phyloP scores from a whole-genome alignment of 2,888 invertebrate genomes.

The Gortyna flavago region DNA sequence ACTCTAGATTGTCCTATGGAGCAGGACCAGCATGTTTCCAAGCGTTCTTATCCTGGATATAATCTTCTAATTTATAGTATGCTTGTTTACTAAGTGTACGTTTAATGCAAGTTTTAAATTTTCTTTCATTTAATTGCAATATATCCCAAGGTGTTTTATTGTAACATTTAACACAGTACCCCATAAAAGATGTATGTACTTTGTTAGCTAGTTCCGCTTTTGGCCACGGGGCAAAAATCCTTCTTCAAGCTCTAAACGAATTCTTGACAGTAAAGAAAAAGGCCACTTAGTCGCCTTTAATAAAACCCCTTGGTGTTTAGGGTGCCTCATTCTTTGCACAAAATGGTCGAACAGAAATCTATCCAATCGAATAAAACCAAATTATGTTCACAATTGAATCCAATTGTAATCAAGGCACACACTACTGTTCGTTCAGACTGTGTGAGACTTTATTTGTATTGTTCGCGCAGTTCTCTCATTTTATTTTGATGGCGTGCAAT shows the following conservation, averaged over 20 bases:
- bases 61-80: too few relatives aligned
- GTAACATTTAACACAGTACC: too few relatives aligned
- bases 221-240: not conserved
- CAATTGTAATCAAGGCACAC: constrained; percentile 28
- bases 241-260: not conserved
- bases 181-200: too few relatives aligned
- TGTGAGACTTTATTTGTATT: constrained; percentile 41
- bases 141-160: too few relatives aligned
- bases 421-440: constrained; percentile 16
- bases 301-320: not conserved
- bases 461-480: constrained; percentile 22
- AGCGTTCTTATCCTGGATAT: too few relatives aligned
- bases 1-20: too few relatives aligned
- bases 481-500: constrained; percentile 49
- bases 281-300: not conserved
- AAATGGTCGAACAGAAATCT: not conserved
- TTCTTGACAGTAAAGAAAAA: not conserved
- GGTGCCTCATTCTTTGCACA: not conserved
- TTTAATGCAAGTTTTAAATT: too few relatives aligned
- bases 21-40: too few relatives aligned
- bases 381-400: constrained; percentile 20
- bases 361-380: constrained; percentile 9
- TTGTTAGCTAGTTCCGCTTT: too few relatives aligned
- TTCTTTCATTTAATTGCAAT: too few relatives aligned
- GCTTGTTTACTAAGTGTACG: too few relatives aligned